Evolutionary conservation across 2,797 vertebrate genomes (phyloP), one percentile per base, ranked within the genome.

Genomic region (Masticophis lateralis): DNA sequence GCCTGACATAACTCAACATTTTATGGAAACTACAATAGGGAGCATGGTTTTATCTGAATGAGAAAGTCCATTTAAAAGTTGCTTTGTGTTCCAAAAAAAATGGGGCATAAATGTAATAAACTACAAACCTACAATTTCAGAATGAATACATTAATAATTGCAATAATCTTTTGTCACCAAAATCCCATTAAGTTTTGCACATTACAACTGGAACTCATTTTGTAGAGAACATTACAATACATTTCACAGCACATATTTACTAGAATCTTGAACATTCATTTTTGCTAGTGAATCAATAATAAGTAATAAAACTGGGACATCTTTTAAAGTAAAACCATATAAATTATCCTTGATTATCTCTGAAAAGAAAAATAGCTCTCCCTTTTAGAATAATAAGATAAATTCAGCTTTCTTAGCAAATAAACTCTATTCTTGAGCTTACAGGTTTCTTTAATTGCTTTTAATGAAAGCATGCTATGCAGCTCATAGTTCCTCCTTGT

Each of bases 401-500:
- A 28, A 91, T n/a, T 88, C 63, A 60, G 43, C n/a, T 87, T 93
- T 91, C 55, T 93, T 51, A 53, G 55, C 43, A 74, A 91, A 91
- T 57, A 91, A 83, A 90, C 27, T 79, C 63, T 60, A 60, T 88
- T 79, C 86, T 88, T 91, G 60, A 55, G 16, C 22, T 74, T 28
- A 51, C 43, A 18, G 53, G 2, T 27, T 93, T 79, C 25, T 79
- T 88, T 61, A 57, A 69, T 16, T 74, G 55, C 14, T 88, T 88
- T 57, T 93, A 88, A 93, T 93, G 87, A 91, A 88, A 93, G 25
- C 14, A 27, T 91, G 63, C 25, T 91, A 88, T 61, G 55, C 63
- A 37, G 55, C 63, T 51, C 43, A 16, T 83, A 61, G 56, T 60
- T 53, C 74, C 83, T 43, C 83, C 63, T 91, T 93, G 63, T 56